Base-by-base conservation (phyloP, 2,797 vertebrate genomes). In the Oryzias sinensis region DNA sequence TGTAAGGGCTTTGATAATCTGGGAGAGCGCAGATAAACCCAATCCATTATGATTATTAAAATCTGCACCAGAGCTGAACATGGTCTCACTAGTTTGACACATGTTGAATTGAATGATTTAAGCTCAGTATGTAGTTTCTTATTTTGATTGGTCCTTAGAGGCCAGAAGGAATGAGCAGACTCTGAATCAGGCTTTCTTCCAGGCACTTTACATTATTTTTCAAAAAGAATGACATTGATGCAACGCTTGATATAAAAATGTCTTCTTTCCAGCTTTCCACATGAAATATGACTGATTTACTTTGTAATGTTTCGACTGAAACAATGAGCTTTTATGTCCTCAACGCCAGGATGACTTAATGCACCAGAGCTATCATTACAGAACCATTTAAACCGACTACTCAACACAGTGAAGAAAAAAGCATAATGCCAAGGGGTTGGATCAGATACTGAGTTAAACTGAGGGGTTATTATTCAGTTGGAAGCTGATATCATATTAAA, bases 371-470 rank as follows among this genome's bases (percentile, higher is more conserved):
- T 40, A 11, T 15, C 55, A 53, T 65, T 61, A 45, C 58, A 54
- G 56, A 43, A 43, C 6, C 50, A 37, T 56, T 58, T 43, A 40
- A 22, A 54, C 53, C 61, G 53, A 55, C 33, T 44, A 43, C 40
- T 63, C 50, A 59, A 41, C 41, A 53, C 62, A 7, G n/a, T 56
- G 44, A 59, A 77, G 67, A 60, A 53, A 56, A 52, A 49, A 55
- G 65, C 9, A 56, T 50, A 57, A 59, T 70, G 59, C 62, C 25
- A 53, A 51, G 68, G 56, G 66, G 59, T 65, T 65, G 70, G 72
- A 81, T 79, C 44, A 68, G 70, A 57, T 68, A 73, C 68, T 62
- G 49, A 57, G 54, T 49, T 43, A 57, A 81, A 66, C 59, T 70
- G 43, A 43, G 37, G 59, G 66, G 62, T 51, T 68, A 49, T 70